Base-by-base conservation (phyloP, 2,797 vertebrate genomes). In the Gambelia wislizenii region DNA sequence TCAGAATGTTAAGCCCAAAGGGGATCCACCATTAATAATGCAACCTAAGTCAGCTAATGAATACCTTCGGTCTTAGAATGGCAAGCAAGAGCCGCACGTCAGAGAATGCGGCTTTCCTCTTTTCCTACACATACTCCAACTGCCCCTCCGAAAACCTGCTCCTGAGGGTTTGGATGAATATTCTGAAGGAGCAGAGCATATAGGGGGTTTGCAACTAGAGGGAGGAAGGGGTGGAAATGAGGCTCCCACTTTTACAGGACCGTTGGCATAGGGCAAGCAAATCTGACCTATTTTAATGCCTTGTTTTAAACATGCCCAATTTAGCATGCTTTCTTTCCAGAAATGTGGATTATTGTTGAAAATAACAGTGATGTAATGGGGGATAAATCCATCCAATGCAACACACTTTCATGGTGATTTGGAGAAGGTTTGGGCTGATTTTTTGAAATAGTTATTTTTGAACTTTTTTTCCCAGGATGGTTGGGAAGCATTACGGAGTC, bases 1-100 rank as follows among this genome's bases (percentile, higher is more conserved):
- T 92, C 85, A 49, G 85, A 91, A 89, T 82, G 7, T 12, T 67
- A 42, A 84, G 0, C 77, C n/a, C 80, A 83, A 92, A 47, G 3
- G 69, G 70, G 59, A 20, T 69, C 2, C 59, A 30, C 72, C 75
- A 83, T 82, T 13, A 47, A 78, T 70, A 54, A 36, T 49, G 7
- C 8, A 85, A 85, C 1, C 18, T 56, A 33, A 83, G 20, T 39
- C 27, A 6, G 76, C 16, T 83, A 87, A 14, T 83, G 25, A 30
- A 59, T 78, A 25, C 44, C 36, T 3, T 69, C 5, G 13, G 54
- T 61, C n/a, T 39, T 59, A 47, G 69, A 76, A 67, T 67, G 64
- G 64, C 30, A 67, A 4, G 47, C 14, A 44, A 69, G 67, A 36
- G 74, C 47, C n/a, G n/a, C 56, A 8, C 27, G 36, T 87, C 10